Conservation (phyloP, 2,113 vertebrate genomes). For the Heloderma charlesbogerti region DNA sequence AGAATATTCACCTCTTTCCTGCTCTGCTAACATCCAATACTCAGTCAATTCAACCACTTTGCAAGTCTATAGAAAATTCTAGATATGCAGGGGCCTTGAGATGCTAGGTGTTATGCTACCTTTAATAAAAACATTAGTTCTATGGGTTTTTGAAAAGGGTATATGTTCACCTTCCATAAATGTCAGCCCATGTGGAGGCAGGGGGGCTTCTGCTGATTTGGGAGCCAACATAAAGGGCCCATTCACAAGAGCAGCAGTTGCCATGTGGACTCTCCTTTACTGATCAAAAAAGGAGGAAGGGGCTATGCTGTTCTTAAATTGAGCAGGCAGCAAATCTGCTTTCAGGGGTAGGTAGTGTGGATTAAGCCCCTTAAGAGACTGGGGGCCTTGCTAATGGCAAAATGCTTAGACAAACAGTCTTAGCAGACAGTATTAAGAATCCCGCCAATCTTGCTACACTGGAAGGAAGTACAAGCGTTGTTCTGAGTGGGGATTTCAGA, state of each 20-base stretch:
- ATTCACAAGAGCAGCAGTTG: neutral
- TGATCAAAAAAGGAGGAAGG: neutral
- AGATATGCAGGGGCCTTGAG: neutral
- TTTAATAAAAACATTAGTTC: neutral
- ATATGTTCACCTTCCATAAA: neutral
- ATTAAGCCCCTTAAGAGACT: neutral
- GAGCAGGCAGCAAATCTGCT: neutral
- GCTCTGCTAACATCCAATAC: neutral
- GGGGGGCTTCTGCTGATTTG: neutral
- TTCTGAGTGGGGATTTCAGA: neutral
- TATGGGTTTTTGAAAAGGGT: neutral
- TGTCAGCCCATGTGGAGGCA: neutral
- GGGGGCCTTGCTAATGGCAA: neutral
- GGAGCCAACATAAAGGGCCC: neutral
- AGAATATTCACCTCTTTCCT: neutral
- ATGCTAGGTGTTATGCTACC: neutral
- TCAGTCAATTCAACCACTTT: neutral
- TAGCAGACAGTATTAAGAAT: neutral
- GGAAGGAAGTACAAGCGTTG: neutral
- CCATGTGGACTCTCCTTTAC: neutral
- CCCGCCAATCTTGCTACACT: neutral
- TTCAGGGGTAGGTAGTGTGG: neutral
- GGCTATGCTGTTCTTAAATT: neutral
- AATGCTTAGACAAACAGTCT: neutral
- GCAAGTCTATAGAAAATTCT: neutral